Evolutionary conservation across 2,113 vertebrate genomes (phyloP).

Genomic region (Sigmodon hispidus): DNA sequence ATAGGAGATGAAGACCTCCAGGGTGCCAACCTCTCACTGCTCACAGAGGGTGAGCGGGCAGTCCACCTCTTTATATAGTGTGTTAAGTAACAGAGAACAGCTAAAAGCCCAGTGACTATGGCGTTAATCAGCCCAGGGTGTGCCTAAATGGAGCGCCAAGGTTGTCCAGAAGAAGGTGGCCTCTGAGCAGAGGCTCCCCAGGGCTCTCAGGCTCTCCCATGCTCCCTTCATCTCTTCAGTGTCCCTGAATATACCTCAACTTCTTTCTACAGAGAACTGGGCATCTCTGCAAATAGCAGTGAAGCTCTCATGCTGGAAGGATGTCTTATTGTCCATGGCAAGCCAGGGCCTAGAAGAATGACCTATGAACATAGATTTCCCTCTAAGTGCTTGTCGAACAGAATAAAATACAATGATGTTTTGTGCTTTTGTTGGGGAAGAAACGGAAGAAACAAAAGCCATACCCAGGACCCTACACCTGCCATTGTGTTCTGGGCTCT

Average conservation of each 20-base stretch:
- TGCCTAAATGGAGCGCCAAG: background rate
- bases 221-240: background rate
- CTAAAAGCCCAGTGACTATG: background rate
- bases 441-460: background rate
- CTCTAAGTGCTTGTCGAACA: rapidly evolving
- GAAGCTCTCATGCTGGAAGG: background rate
- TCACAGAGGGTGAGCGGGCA: background rate
- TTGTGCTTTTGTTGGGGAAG: background rate
- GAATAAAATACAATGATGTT: background rate
- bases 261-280: background rate
- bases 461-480: rapidly evolving
- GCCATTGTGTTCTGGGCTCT: background rate
- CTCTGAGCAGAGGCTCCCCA: background rate
- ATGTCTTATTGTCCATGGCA: too few relatives aligned
- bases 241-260: background rate
- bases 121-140: background rate
- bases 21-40: background rate
- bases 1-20: background rate
- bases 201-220: background rate
- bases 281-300: background rate
- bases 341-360: background rate
- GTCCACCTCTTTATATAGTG: rapidly evolving
- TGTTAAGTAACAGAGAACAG: rapidly evolving
- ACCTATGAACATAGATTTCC: background rate
- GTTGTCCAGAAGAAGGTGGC: background rate